Base-by-base conservation (phyloP, 2,113 vertebrate species). In the Colinus virginianus region DNA sequence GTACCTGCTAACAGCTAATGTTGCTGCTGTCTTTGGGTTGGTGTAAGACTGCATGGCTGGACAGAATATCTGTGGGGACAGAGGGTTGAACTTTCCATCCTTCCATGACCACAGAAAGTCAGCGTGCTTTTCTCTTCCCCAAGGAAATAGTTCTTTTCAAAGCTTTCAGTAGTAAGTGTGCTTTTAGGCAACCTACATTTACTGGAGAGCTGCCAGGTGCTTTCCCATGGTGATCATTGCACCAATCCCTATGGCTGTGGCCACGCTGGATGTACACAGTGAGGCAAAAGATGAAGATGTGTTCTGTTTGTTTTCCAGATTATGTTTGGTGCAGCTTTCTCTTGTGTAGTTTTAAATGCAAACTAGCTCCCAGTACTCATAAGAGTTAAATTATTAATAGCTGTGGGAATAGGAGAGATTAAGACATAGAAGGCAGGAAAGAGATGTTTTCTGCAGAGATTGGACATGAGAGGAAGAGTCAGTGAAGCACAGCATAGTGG, bases 371-470 rank as follows among this genome's bases (percentile, higher is more conserved):
- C 71, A 22, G 49, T 28, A n/a, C 49, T 78, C 64, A 83, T 0
- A 38, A 46, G 72, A 43, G 51, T 81, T 95, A 70, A 93, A 92
- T 93, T 93, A 87, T 96, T 92, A 79, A 94, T 75, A 81, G 72
- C 30, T 68, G 38, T 77, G 43, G 38, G 40, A 88, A 43, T 42
- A 38, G 84, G 68, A 82, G 53, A 94, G 93, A 90, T 76, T 49
- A 88, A 80, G 81, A 88, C 30, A 13, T 6, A 72, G 75, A 77
- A 80, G 40, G 51, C n/a, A 76, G 75, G 62, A 82, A 68, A 75
- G 30, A 72, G 38, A 56, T 81, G 49, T 86, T 94, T 93, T 92
- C 76, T 79, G 26, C 46, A 72, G 88, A 93, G 90, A 79, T 92
- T 93, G 90, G 49, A 66, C 68, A 45, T 74, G 62, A 95, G 81